Percentiles rank a stretch among this genome's conserved stretches.
Conservation (phyloP, 2,797 vertebrate species). For the Myripristis jacobus region DNA sequence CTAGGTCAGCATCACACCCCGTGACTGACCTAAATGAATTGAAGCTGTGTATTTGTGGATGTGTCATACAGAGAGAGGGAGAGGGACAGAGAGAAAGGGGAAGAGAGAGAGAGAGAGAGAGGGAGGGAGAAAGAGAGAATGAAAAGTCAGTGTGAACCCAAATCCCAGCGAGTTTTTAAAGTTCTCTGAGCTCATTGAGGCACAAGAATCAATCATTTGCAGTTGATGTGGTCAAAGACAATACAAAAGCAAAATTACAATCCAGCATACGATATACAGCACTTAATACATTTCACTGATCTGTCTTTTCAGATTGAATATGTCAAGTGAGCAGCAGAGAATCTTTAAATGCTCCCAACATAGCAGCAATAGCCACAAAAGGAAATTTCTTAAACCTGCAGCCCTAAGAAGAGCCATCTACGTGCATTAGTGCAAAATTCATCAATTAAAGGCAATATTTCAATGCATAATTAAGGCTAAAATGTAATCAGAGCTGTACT, state of each 20-base stretch:
- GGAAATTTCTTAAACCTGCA: not conserved
- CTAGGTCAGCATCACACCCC: conserved; percentile 4
- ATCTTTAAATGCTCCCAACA: not conserved
- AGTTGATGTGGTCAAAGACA: not conserved
- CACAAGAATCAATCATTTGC: not conserved
- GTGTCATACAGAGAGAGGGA: no score
- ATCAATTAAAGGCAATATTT: not conserved
- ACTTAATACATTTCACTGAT: not conserved
- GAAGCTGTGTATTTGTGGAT: not conserved
- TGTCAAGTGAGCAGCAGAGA: not conserved
- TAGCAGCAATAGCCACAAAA: not conserved
- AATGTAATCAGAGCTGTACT: no score
- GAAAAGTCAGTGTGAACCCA: conserved; percentile 1
- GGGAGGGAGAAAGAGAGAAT: not conserved
- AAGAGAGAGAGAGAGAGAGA: not conserved
- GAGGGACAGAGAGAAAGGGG: not conserved
- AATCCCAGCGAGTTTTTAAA: not conserved
- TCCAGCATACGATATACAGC: not conserved
- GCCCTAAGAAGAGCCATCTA: no score
- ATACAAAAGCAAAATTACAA: not conserved
- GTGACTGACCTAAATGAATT: not conserved
- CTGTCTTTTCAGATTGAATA: not conserved
- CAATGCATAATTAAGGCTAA: not conserved
- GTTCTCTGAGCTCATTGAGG: not conserved
- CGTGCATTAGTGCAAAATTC: not conserved